Conservation (phyloP, 2,113 vertebrate species). For the Planiliza haematocheilus region DNA sequence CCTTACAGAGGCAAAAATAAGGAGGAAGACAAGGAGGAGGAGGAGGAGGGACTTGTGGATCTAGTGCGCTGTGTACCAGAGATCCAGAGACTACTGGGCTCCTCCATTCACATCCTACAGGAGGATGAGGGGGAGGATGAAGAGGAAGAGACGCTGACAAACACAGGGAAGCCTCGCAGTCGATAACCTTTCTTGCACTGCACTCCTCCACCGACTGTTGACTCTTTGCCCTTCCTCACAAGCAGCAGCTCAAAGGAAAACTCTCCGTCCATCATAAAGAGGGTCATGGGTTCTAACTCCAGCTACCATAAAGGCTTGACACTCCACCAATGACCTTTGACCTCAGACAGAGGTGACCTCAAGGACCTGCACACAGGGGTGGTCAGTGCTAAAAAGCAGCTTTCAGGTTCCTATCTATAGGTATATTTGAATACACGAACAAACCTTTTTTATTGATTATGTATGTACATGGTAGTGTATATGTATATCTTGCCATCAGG, state of each 20-base stretch:
- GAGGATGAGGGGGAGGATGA: constrained; percentile 74
- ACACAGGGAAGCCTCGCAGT: constrained; percentile 60
- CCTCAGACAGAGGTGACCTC: constrained; percentile 68
- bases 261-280: constrained; percentile 64
- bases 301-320: constrained; percentile 54
- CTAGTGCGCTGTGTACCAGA: constrained; percentile 93
- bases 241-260: constrained; percentile 63
- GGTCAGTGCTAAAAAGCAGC: constrained; percentile 68
- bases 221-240: constrained; percentile 33
- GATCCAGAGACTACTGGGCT: constrained; percentile 93
- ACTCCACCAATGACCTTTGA: constrained; percentile 68
- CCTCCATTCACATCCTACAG: constrained; percentile 82
- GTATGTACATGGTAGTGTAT: constrained; percentile 81
- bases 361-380: constrained; percentile 59
- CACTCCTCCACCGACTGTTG: constrained; percentile 1
- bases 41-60: constrained; percentile 88
- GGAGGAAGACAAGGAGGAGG: constrained; percentile 78
- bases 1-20: constrained; percentile 75
- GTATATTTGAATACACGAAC: constrained; percentile 81
- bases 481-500: constrained; percentile 85
- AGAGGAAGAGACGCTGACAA: constrained; percentile 28
- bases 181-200: constrained; percentile 72
- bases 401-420: constrained; percentile 82
- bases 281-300: constrained; percentile 51
- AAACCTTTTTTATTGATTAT: constrained; percentile 68